Evolutionary conservation across 2,888 invertebrate species (phyloP).

Genomic region (Apamea sordens): DNA sequence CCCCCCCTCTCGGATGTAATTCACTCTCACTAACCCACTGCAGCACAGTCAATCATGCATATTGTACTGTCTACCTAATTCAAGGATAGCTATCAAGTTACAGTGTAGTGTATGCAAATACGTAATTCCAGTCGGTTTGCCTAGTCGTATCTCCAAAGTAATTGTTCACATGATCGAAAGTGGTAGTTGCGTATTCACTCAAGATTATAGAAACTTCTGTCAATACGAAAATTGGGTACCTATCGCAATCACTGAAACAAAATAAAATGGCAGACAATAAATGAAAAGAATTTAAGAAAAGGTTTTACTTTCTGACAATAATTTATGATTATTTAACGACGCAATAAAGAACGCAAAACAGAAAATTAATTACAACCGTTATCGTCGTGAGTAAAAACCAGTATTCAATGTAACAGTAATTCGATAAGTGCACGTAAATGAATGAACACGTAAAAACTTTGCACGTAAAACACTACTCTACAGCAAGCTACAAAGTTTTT

Average conservation of each 20-base stretch:
- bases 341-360: constrained; percentile 6
- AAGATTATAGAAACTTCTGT: neutral
- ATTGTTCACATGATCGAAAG: neutral
- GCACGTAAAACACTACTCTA: constrained; percentile 9
- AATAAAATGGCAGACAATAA: neutral
- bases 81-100: constrained; percentile 76
- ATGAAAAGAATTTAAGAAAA: neutral
- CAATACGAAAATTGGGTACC: neutral
- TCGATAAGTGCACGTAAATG: constrained; percentile 16
- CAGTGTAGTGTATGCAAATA: constrained; percentile 47
- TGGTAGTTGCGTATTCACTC: neutral
- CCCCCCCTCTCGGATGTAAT: constrained; percentile 80
- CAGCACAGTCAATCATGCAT: constrained; percentile 88
- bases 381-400: constrained; percentile 14
- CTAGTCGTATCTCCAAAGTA: neutral
- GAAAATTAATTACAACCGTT: constrained; percentile 10
- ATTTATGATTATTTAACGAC: constrained; percentile 6
- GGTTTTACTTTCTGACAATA: neutral
- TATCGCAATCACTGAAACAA: neutral
- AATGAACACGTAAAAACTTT: constrained; percentile 15
- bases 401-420: constrained; percentile 27
- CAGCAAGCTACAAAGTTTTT: constrained; percentile 20
- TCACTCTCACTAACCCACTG: constrained; percentile 91
- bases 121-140: constrained; percentile 12
- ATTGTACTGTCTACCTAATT: constrained; percentile 84